Evolutionary conservation across 2,888 invertebrate species (phyloP).

Genomic region (Pheosia gnoma): DNA sequence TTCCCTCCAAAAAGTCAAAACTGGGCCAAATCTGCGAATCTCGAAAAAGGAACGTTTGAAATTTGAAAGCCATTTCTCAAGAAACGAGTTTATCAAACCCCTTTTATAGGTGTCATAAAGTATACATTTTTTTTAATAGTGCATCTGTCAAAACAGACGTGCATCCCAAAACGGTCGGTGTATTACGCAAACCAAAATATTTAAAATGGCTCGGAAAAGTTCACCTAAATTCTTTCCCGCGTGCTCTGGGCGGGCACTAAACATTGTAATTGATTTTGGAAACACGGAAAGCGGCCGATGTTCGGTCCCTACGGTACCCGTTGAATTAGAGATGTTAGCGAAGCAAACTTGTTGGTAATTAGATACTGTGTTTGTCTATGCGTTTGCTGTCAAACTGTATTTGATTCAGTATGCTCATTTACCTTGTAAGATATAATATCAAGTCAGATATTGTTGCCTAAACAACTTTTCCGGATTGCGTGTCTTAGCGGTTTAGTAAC

Average conservation of each 20-base stretch:
- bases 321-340: slow-evolving; percentile 62
- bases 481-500: too few relatives aligned
- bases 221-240: slow-evolving; percentile 58
- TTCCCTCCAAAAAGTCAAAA: slow-evolving; percentile 15
- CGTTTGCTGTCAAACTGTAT: slow-evolving; percentile 18
- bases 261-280: slow-evolving; percentile 68
- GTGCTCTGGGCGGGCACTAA: slow-evolving; percentile 53
- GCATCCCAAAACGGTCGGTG: slow-evolving; percentile 33
- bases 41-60: slow-evolving; percentile 18
- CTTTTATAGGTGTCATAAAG: slow-evolving; percentile 56
- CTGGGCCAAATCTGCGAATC: slow-evolving; percentile 44
- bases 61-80: slow-evolving; percentile 37
- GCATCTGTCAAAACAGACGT: slow-evolving; percentile 71
- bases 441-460: too few relatives aligned
- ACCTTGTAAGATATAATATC: too few relatives aligned
- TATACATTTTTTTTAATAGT: slow-evolving; percentile 62
- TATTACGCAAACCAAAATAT: slow-evolving; percentile 36
- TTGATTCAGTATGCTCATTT: background rate
- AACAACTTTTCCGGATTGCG: too few relatives aligned
- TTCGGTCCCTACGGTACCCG: slow-evolving; percentile 30
- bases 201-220: slow-evolving; percentile 46
- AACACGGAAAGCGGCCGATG: slow-evolving; percentile 51
- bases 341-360: slow-evolving; percentile 36
- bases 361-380: slow-evolving; percentile 27
- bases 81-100: slow-evolving; percentile 38